A percentile compares a stretch with the other conserved stretches of the same genome.
Evolutionary conservation across 2,888 invertebrate species (phyloP).

Genomic region (Fabriciana adippe): DNA sequence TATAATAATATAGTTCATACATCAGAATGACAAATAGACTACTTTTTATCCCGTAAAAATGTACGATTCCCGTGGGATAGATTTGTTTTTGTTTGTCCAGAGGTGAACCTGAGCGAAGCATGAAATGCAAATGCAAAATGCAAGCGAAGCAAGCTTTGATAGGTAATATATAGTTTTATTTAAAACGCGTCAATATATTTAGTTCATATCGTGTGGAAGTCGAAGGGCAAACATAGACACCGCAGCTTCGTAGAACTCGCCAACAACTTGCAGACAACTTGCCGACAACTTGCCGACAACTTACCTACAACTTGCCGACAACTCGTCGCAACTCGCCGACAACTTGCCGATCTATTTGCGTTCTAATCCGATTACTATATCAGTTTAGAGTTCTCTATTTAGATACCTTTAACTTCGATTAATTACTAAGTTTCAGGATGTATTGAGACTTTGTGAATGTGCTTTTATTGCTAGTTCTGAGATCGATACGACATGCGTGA

Average conservation of each 20-base stretch:
- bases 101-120: too few species aligned
- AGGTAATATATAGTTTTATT: background rate
- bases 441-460: conserved; percentile 23
- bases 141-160: too few species aligned
- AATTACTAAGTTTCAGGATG: conserved; percentile 21
- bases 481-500: too few species aligned
- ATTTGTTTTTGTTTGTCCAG: too few species aligned
- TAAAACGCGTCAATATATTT: conserved; percentile 28
- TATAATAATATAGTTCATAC: too few species aligned
- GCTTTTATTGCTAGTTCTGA: conserved; percentile 12
- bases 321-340: conserved; percentile 47
- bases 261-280: conserved; percentile 40
- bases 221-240: conserved; percentile 61
- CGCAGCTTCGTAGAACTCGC: conserved; percentile 42
- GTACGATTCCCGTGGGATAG: too few species aligned
- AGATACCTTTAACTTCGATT: conserved; percentile 36
- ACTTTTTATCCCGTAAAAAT: too few species aligned
- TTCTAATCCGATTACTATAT: conserved; percentile 42
- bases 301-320: conserved; percentile 49
- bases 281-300: conserved; percentile 48
- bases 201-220: conserved; percentile 44
- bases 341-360: conserved; percentile 62
- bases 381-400: conserved; percentile 35
- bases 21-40: too few species aligned
- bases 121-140: too few species aligned